phyloP scores from a whole-genome alignment of 64 coral and sea anemone genomes.

The Montipora capricornis region DNA sequence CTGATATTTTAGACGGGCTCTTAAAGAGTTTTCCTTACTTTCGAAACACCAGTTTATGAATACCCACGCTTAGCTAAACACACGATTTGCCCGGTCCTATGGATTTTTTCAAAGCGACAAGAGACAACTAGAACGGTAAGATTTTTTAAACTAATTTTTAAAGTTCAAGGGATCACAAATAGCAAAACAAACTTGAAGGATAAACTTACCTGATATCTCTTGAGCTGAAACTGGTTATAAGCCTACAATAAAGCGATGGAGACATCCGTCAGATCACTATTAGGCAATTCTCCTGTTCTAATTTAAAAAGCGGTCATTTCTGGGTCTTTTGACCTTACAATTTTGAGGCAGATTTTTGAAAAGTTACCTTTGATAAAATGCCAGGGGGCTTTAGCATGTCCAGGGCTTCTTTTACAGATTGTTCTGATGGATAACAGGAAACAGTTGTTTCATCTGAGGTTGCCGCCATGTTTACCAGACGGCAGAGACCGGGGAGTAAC shows the following conservation, averaged over 20 bases:
- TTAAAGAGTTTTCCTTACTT: too few species aligned
- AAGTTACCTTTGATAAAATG: constrained; percentile 81
- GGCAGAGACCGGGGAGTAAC: constrained; percentile 6
- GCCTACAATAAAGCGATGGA: constrained; percentile 50
- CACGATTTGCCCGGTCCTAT: too few species aligned
- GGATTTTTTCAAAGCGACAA: too few species aligned
- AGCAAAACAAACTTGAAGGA: background rate
- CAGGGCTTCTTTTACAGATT: constrained; percentile 78
- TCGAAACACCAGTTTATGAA: too few species aligned
- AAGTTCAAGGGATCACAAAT: background rate
- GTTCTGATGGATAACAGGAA: constrained; percentile 77
- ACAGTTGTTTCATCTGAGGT: constrained; percentile 50
- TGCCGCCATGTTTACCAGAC: constrained; percentile 42
- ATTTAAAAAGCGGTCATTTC: background rate
- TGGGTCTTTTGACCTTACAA: background rate
- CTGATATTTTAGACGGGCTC: too few species aligned
- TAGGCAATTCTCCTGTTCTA: background rate
- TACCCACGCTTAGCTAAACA: too few species aligned
- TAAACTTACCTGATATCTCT: constrained; percentile 75
- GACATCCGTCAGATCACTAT: background rate
- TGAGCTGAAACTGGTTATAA: constrained; percentile 87
- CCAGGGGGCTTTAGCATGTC: constrained; percentile 86
- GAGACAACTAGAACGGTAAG: too few species aligned
- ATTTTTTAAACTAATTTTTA: too few species aligned
- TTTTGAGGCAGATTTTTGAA: background rate